phyloP scores from a whole-genome alignment of 2,888 invertebrate species.

The Trichacis sp. region DNA sequence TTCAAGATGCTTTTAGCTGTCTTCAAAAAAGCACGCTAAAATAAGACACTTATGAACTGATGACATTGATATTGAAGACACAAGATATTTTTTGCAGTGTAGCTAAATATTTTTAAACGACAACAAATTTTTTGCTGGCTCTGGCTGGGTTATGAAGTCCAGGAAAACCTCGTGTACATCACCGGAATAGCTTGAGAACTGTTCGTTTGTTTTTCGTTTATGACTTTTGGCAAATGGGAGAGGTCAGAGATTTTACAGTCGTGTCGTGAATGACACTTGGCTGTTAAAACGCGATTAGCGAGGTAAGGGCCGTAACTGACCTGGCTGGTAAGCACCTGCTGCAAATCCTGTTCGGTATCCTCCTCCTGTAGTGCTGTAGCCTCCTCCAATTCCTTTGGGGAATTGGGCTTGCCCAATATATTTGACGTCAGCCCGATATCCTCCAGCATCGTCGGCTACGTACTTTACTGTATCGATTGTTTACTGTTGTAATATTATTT shows the following conservation, averaged over 20 bases:
- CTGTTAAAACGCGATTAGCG: background rate
- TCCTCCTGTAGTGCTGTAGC: conserved; percentile 27
- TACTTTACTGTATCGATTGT: conserved; percentile 74
- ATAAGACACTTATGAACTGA: no score
- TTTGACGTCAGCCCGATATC: conserved; percentile 87
- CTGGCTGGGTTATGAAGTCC: no score
- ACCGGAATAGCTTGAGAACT: conserved; percentile 25
- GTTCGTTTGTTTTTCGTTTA: background rate
- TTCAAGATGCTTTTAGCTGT: no score
- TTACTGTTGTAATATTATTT: no score
- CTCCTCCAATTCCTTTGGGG: conserved; percentile 47
- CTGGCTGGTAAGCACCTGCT: conserved; percentile 43
- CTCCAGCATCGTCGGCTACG: conserved; percentile 86
- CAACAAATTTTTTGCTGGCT: no score
- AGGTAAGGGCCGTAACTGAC: conserved; percentile 31
- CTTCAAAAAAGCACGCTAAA: no score
- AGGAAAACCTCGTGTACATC: conserved; percentile 58
- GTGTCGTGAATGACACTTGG: background rate
- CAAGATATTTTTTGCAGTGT: no score
- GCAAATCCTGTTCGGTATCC: conserved; percentile 31
- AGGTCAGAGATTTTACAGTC: background rate
- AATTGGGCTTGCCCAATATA: conserved; percentile 71
- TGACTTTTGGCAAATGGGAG: background rate
- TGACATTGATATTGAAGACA: no score
- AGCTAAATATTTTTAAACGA: no score